Conservation (phyloP, 1,140 invertebrate genomes). For the Schlechtendalia chinensis region DNA sequence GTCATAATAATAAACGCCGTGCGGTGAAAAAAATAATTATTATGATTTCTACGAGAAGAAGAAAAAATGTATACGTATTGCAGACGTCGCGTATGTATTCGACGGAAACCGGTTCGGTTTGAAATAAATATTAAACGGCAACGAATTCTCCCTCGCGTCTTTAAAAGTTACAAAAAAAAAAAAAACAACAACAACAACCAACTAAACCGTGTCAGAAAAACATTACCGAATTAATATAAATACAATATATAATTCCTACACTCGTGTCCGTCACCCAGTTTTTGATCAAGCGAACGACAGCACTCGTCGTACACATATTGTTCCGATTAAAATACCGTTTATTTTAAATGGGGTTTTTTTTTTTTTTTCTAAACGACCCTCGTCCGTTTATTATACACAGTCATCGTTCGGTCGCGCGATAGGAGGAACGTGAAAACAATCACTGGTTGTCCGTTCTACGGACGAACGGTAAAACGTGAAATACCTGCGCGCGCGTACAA, state of each 20-base stretch:
- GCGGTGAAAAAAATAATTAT: conserved; percentile 21
- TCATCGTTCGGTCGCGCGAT: too few relatives aligned
- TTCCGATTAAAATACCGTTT: not conserved
- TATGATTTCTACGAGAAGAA: conserved; percentile 40
- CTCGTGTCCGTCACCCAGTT: conserved; percentile 13
- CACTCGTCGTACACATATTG: not conserved
- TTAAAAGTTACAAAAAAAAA: too few relatives aligned
- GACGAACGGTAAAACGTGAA: too few relatives aligned
- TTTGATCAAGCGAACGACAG: conserved; percentile 25
- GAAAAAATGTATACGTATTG: conserved; percentile 15
- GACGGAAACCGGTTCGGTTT: conserved; percentile 32
- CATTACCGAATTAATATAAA: conserved; percentile 21
- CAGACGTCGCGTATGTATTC: conserved; percentile 14
- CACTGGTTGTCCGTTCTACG: too few relatives aligned
- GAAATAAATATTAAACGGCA: conserved; percentile 36
- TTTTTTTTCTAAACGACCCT: not conserved
- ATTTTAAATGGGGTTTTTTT: too few relatives aligned
- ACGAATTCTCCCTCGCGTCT: conserved; percentile 10
- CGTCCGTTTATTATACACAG: not conserved
- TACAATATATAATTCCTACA: not conserved
- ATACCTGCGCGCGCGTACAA: too few relatives aligned
- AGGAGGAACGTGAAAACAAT: too few relatives aligned
- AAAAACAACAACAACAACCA: too few relatives aligned
- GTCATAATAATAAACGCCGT: not conserved
- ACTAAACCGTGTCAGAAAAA: conserved; percentile 36